Evolutionary conservation across 2,797 vertebrate genomes (phyloP), one percentile per base, ranked within the genome.

Genomic region (Esox masquinongy): DNA sequence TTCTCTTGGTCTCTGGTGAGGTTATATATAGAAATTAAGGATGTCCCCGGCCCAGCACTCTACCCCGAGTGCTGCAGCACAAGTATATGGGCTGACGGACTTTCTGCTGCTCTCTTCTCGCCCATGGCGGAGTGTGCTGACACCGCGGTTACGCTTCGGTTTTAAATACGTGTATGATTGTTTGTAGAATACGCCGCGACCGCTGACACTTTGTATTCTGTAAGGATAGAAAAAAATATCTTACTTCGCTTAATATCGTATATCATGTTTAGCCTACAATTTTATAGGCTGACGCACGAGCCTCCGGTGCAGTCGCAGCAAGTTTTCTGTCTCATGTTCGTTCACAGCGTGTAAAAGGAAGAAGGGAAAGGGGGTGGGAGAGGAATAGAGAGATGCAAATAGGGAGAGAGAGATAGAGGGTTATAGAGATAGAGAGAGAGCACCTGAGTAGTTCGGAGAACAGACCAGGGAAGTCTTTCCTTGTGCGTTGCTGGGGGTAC

Each of bases 401-500:
- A 31, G 63, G 1, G 15, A 34, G 26, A 31, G 26, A 17, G 63
- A 29, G 61, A 29, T 6, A 8, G 15, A 17, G 26, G 2, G 26
- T 1, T 24, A 29, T 8, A 31, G 29, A 31, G 29, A 29, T 8
- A 22, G n/a, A 29, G 15, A 11, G 43, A 11, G 43, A 47, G 43
- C 43, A 47, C 43, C 43, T 47, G 43, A 47, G 43, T 47, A 11
- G 43, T 47, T 47, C 26, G 24, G 26, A 17, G 51, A 53, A 19
- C 17, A 7, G 51, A n/a, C 17, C 51, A 1, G 51, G 51, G 51
- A n/a, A 53, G 70, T 39, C 84, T 77, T 73, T 85, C 88, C 89
- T 88, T 88, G 88, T 86, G 89, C 87, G 84, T 61, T 16, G 53
- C 39, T 43, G 9, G 70, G 61, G 34, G 51, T 31, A 22, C 39